Evolutionary conservation across 2,113 vertebrate genomes (phyloP), one percentile per base, ranked within the genome.

Genomic region (Spermophilus dauricus): DNA sequence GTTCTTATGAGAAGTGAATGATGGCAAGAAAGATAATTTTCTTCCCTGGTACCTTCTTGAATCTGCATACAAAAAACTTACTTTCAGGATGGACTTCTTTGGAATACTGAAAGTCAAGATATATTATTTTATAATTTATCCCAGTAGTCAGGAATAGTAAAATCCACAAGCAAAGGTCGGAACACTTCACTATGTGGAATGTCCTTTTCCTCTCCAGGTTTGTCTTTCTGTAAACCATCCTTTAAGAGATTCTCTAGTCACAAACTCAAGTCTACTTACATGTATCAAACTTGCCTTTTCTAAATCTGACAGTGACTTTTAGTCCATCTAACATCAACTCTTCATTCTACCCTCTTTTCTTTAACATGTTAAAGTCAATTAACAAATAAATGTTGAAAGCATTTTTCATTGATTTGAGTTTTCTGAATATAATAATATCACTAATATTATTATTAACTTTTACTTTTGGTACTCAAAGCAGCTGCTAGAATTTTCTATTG

Each of bases 361-460:
- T 76, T 51, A 34, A 37, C 42, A 32, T 45, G 37, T 58, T 76
- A 80, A 91, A 77, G 18, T 77, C 16, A 86, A 83, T 95, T 53
- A 95, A 48, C 7, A 82, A 63, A 86, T 0, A 86, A 63, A 86
- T 0, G 6, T 30, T 67, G 34, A 76, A 77, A 91, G 6, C 10
- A 53, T 51, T 92, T 63, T 91, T 84, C 88, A 72, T 72, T 93
- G 39, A 92, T 86, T 82, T 86, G 10, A 6, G 0, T 42, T 91
- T 94, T 89, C 32, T 65, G 34, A 95, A 95, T 91, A 87, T 89
- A 14, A 32, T 51, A 65, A 70, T 77, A 42, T 86, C 82, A 30
- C 1, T 32, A 84, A 34, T 69, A 42, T 37, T 86, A 75, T 85
- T 70, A 76, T 80, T 86, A 28, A 2, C n/a, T 45, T 90, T 87